A percentile compares a stretch with the other conserved stretches of the same genome.
Evolutionary conservation across 1,140 invertebrate genomes (phyloP).

Genomic region (Chrysopa pallens): DNA sequence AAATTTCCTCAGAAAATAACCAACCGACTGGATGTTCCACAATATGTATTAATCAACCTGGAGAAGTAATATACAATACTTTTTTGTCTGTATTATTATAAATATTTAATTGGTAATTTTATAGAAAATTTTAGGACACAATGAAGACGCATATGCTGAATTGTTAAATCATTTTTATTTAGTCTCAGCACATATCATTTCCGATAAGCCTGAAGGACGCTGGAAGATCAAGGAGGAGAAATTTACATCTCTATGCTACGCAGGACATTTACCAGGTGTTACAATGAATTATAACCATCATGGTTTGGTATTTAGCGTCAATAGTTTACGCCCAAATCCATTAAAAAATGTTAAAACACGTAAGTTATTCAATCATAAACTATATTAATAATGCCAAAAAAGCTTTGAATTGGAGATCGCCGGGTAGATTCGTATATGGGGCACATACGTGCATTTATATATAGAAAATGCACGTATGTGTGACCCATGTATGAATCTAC

Average conservation of each 20-base stretch:
- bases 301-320: conserved; percentile 65
- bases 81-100: too few species aligned
- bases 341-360: conserved; percentile 58
- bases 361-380: conserved; percentile 35
- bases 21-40: conserved; percentile 60
- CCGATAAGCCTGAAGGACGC: conserved; percentile 39
- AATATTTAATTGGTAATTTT: conserved; percentile 6
- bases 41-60: conserved; percentile 48
- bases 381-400: too few species aligned
- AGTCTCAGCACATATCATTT: conserved; percentile 54
- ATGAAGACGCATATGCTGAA: conserved; percentile 60
- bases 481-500: too few species aligned
- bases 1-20: conserved; percentile 26
- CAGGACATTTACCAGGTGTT: conserved; percentile 73
- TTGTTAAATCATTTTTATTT: conserved; percentile 67
- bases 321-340: conserved; percentile 52
- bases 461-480: too few species aligned
- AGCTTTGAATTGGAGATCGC: too few species aligned
- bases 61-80: conserved; percentile 21
- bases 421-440: too few species aligned
- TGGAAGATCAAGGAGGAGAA: conserved; percentile 52
- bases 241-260: conserved; percentile 69
- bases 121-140: conserved; percentile 64
- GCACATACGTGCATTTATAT: too few species aligned
- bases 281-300: conserved; percentile 76